Evolutionary conservation across 2,888 invertebrate species (phyloP).

Genomic region (Plemyria rubiginata): DNA sequence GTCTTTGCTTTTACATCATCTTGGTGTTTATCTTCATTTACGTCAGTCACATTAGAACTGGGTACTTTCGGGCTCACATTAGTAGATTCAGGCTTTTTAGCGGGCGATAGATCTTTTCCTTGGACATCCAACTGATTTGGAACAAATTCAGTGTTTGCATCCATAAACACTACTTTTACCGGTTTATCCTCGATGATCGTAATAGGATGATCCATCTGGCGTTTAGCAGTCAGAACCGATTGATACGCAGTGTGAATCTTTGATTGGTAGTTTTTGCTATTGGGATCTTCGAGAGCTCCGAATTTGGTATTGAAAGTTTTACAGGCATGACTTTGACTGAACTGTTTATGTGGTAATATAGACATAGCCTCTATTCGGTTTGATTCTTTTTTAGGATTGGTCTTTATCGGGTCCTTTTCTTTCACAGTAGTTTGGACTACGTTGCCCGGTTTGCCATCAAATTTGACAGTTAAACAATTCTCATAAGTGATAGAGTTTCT

Average conservation of each 20-base stretch:
- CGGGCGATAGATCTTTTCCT: conserved; percentile 69
- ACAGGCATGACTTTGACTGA: conserved; percentile 49
- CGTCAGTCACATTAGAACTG: conserved; percentile 64
- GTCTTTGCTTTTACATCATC: conserved; percentile 68
- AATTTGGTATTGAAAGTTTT: conserved; percentile 53
- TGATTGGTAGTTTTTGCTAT: conserved; percentile 68
- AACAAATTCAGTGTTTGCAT: conserved; percentile 59
- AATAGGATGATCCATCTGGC: conserved; percentile 66
- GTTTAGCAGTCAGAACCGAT: conserved; percentile 70
- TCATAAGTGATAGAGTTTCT: conserved; percentile 76
- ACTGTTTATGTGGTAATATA: conserved; percentile 57
- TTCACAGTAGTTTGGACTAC: conserved; percentile 66
- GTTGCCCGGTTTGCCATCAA: conserved; percentile 63
- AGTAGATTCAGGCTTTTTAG: conserved; percentile 52
- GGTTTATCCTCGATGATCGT: conserved; percentile 79
- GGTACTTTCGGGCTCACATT: conserved; percentile 59
- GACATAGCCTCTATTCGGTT: conserved; percentile 58
- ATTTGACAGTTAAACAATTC: conserved; percentile 71
- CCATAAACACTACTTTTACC: conserved; percentile 76
- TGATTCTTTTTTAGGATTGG: conserved; percentile 59
- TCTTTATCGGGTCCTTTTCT: conserved; percentile 62
- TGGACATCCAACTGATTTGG: conserved; percentile 67
- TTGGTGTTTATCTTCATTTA: conserved; percentile 59
- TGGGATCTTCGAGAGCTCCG: conserved; percentile 53
- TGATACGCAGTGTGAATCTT: conserved; percentile 77